phyloP scores from a whole-genome alignment of 2,113 vertebrate genomes.

The Passer montanus region DNA sequence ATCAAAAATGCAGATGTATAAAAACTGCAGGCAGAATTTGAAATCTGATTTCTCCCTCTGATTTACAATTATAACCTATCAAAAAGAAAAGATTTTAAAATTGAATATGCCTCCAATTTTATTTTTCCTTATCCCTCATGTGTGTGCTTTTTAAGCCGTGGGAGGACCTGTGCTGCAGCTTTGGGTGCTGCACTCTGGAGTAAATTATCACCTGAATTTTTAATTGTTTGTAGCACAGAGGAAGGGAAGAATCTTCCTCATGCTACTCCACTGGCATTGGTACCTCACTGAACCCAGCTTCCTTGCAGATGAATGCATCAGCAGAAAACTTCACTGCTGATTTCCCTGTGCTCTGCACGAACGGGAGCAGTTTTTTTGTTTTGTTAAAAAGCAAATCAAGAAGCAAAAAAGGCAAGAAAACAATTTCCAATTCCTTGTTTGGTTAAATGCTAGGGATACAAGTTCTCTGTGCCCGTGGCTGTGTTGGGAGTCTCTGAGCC shows the following conservation, averaged over 20 bases:
- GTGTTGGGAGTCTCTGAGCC: background rate
- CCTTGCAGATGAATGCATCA: fast-evolving
- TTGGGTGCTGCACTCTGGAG: fast-evolving
- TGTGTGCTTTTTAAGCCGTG: background rate
- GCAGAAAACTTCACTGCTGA: background rate
- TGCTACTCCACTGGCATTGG: background rate
- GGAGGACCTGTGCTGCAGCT: background rate
- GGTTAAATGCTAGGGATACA: background rate
- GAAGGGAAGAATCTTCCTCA: background rate
- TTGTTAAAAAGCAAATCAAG: background rate
- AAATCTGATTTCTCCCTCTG: background rate
- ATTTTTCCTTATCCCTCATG: background rate
- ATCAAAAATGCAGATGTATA: background rate
- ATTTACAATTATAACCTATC: background rate
- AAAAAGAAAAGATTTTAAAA: background rate
- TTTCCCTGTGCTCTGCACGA: background rate
- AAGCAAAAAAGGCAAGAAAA: background rate
- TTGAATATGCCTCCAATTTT: background rate
- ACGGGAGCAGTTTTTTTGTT: background rate
- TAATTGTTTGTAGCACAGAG: background rate
- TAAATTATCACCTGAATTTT: background rate
- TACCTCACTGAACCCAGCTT: background rate
- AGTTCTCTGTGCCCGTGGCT: background rate
- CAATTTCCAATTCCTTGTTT: background rate
- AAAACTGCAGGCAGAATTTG: background rate